A percentile compares a stretch with the other conserved stretches of the same genome.
Evolutionary conservation across 1,140 invertebrate genomes (phyloP).

Genomic region (Euwallacea similis): DNA sequence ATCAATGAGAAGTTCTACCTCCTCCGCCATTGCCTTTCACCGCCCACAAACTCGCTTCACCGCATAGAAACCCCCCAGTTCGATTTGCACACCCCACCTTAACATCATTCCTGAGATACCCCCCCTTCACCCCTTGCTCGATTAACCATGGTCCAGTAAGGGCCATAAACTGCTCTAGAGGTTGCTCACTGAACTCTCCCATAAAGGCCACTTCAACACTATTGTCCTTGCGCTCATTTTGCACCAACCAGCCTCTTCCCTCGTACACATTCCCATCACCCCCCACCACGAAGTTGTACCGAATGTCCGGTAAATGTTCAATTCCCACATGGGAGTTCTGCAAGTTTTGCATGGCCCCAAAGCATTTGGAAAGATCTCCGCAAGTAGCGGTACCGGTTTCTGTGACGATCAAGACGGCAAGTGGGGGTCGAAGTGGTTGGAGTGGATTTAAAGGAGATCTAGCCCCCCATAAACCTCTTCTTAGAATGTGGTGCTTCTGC

Average conservation of each 20-base stretch:
- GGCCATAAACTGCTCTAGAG: constrained; percentile 49
- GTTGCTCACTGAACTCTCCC: constrained; percentile 53
- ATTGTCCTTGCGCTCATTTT: constrained; percentile 58
- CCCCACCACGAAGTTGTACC: constrained; percentile 71
- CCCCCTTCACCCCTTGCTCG: constrained; percentile 44
- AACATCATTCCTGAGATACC: constrained; percentile 48
- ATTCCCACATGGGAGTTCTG: constrained; percentile 52
- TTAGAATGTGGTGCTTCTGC: constrained; percentile 1
- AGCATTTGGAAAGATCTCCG: constrained; percentile 49
- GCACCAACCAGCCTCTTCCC: constrained; percentile 62
- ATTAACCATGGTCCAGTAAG: constrained; percentile 48
- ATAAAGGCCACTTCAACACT: constrained; percentile 56
- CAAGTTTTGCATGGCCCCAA: constrained; percentile 52
- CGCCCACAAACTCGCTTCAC: no score
- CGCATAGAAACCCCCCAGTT: constrained; percentile 35
- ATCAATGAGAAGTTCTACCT: no score
- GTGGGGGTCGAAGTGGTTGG: constrained; percentile 39
- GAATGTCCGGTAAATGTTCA: constrained; percentile 52
- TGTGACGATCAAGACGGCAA: constrained; percentile 54
- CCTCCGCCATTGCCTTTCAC: no score
- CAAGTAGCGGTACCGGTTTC: constrained; percentile 53
- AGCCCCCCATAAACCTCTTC: neutral
- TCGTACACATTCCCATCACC: constrained; percentile 67
- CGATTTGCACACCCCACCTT: constrained; percentile 50
- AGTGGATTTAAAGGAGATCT: neutral